Conservation (phyloP, 2,797 vertebrate genomes). For the Todus mexicanus region DNA sequence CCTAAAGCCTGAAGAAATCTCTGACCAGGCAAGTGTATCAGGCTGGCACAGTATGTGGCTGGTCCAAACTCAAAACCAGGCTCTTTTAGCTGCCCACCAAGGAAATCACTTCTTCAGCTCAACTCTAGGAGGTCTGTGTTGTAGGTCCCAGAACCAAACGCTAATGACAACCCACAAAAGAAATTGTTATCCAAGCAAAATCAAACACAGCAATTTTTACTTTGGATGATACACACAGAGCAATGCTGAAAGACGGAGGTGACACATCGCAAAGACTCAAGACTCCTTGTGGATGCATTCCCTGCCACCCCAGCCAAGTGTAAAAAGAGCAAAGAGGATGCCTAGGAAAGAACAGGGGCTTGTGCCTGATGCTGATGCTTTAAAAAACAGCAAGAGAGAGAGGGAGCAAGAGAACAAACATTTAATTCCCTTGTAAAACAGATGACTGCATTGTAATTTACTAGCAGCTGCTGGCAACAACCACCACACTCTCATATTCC, state of each 20-base stretch:
- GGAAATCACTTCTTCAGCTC: background rate
- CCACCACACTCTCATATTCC: constrained; percentile 70
- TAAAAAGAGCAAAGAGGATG: background rate
- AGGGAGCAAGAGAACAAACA: constrained; percentile 72
- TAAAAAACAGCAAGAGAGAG: background rate
- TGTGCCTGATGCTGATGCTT: background rate
- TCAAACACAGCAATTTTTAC: background rate
- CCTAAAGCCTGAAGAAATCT: background rate
- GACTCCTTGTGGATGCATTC: background rate
- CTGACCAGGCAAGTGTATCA: background rate
- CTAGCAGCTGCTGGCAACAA: constrained; percentile 77
- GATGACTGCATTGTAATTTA: constrained; percentile 80
- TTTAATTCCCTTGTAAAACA: constrained; percentile 79
- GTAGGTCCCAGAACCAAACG: background rate
- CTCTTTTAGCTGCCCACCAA: background rate
- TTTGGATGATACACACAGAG: background rate
- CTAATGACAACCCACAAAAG: background rate
- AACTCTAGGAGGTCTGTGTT: background rate
- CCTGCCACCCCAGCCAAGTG: background rate
- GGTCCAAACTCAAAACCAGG: background rate
- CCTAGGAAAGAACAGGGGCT: background rate
- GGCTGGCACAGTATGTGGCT: background rate
- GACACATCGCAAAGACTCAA: background rate
- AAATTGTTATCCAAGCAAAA: background rate
- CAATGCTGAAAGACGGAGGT: background rate